Base-by-base conservation (phyloP, 23 tunicate species). In the Trididemnum clinides region DNA sequence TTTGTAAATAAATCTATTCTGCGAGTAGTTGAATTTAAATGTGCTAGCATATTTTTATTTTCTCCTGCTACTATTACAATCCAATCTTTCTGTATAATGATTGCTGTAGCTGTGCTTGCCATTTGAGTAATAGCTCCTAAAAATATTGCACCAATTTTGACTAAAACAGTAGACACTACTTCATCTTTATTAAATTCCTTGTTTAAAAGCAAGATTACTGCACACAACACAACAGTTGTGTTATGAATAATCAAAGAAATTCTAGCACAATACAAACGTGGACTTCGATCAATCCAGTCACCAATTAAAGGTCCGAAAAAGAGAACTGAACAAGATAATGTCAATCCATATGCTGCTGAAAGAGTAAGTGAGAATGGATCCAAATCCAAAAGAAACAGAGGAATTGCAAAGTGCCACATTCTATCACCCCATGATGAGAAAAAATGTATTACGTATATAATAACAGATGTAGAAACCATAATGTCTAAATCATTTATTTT, bases 381-480 rank as follows among this genome's bases (percentile, higher is more conserved):
- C 62, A 93, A 72, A 72, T 93, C 90, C 59, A 84, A 29, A 38
- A 93, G 76, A 79, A 93, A 93, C 22, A 93, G 50, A 0, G 98
- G 89, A 38, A 93, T 80, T 18, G 98, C 98, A 80, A 93, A 93
- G 29, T 80, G 66, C 98, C 98, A 93, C 98, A 93, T 93, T 38
- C 98, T 38, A 66, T 93, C 98, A 2, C 98, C 98, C 98, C 98
- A 93, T 88, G 98, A 80, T 72, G 98, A 93, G 26, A 93, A 66
- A 72, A 88, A 93, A 80, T 93, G 92, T 1, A 92, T 87, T 22
- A 73, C 77, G 36, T 93, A 93, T 19, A 93, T 88, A 10, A 93
- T 39, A n/a, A 28, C 72, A 0, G 87, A 78, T 2, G 86, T 84
- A 15, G 86, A 37, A 1, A 88, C 71, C 97, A 92, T 87, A 19